Evolutionary conservation across 2,113 vertebrate genomes (phyloP).

Genomic region (Petrocephalus microphthalmus): DNA sequence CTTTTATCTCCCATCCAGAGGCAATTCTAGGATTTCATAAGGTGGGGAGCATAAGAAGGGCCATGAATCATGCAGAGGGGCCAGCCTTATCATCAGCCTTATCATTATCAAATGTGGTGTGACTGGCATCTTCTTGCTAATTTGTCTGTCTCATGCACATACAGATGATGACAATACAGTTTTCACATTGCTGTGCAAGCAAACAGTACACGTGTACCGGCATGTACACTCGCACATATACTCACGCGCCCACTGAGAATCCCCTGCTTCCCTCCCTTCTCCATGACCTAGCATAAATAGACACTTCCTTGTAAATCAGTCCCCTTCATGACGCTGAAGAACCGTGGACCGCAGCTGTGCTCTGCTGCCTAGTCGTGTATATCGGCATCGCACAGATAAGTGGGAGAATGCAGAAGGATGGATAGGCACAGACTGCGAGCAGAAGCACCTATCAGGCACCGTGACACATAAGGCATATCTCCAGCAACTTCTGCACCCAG

Average conservation of each 20-base stretch:
- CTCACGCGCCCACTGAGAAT: not conserved
- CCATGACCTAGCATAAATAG: not conserved
- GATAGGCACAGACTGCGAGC: not conserved
- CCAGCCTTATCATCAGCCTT: not conserved
- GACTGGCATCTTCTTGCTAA: not conserved
- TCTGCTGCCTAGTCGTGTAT: not conserved
- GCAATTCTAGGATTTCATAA: not conserved
- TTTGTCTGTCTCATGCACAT: not conserved
- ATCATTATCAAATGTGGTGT: not conserved
- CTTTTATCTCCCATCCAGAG: not conserved
- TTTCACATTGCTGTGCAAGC: not conserved
- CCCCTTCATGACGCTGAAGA: not conserved
- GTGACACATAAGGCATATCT: conserved; percentile 26
- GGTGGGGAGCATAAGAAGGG: not conserved
- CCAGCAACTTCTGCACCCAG: conserved; percentile 11
- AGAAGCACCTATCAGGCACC: not conserved
- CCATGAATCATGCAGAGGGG: not conserved
- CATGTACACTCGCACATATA: not conserved
- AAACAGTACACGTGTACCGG: not conserved
- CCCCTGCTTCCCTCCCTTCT: not conserved
- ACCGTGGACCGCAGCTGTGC: not conserved
- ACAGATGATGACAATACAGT: not conserved
- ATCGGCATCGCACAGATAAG: not conserved
- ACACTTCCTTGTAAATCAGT: not conserved
- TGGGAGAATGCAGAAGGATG: not conserved